Evolutionary conservation across 2,888 invertebrate species (phyloP), one percentile per base, ranked within the genome.

Genomic region (Ctenicera cuprea): DNA sequence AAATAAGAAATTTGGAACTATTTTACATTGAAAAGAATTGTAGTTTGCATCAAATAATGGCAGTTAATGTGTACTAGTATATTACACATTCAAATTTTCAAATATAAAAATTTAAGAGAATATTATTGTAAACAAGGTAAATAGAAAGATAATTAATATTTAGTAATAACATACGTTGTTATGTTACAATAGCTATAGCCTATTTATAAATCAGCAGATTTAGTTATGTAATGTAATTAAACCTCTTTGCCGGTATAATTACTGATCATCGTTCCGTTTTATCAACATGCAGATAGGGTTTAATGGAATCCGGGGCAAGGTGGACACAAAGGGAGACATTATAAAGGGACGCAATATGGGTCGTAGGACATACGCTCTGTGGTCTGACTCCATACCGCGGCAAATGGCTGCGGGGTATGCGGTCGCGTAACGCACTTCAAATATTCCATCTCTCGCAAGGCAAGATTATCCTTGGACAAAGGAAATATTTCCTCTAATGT

Each of bases 341-440:
- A 71, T 71, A 73, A 76, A 74, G 73, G 73, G 73, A 67, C 59
- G 71, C 48, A 70, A 71, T 71, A 61, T 75, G 71, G 74, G 69
- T 61, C 73, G 61, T 64, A 67, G 68, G 73, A 76, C 76, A 71
- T 76, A 76, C 70, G 67, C 72, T 76, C 76, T 67, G 73, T 64
- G 73, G 73, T 76, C 65, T 74, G 61, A 69, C 67, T 71, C 62
- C 61, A 66, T 65, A 65, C 71, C 70, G 71, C 66, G 71, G 70
- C 76, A 74, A 73, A 74, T 74, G 73, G 73, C 70, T 74, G 70
- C 52, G 76, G 74, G 74, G 61, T 62, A 67, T 71, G 74, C 74
- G 74, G 74, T 71, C 54, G 52, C 71, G 67, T 71, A 66, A 74
- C 71, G 71, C 54, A 74, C 71, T 74, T 71, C 63, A 67, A 74